Evolutionary conservation across 2,113 vertebrate species (phyloP).

Genomic region (Chionodraco myersi): DNA sequence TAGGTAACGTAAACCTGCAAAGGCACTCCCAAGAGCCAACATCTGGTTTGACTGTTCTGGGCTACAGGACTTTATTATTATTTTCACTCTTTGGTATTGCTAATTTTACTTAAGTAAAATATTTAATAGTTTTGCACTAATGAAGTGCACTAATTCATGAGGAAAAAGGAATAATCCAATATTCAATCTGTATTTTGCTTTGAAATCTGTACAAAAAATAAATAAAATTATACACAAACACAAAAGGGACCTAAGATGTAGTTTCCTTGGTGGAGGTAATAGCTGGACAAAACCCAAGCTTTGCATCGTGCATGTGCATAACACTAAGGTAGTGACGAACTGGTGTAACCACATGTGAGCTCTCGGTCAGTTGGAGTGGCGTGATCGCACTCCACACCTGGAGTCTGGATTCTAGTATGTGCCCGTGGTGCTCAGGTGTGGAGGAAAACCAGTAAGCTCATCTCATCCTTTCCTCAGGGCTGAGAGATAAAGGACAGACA

Average conservation of each 20-base stretch:
- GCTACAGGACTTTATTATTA: not conserved
- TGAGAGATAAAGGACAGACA: constrained; percentile 80
- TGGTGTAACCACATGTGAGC: constrained; percentile 1
- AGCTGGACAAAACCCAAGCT: not conserved
- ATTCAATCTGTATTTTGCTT: not conserved
- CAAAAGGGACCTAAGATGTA: too few species aligned
- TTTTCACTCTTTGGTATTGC: not conserved
- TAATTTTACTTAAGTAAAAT: not conserved
- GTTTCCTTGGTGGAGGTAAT: not conserved
- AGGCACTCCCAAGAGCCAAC: too few species aligned
- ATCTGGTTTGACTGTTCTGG: too few species aligned
- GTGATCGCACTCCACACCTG: constrained; percentile 69
- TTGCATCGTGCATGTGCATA: not conserved
- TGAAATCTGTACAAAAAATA: not conserved
- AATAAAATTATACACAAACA: not conserved
- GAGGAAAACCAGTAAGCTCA: constrained; percentile 76
- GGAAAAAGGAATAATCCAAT: not conserved
- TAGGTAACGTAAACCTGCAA: too few species aligned
- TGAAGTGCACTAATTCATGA: not conserved
- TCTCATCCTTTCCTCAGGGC: constrained; percentile 79
- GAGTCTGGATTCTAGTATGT: constrained; percentile 68
- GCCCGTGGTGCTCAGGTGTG: constrained; percentile 81
- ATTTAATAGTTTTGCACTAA: not conserved
- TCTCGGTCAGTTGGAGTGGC: constrained; percentile 45
- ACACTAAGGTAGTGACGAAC: not conserved